Conservation (phyloP, 2,113 vertebrate species). For the Hipposideros armiger region DNA sequence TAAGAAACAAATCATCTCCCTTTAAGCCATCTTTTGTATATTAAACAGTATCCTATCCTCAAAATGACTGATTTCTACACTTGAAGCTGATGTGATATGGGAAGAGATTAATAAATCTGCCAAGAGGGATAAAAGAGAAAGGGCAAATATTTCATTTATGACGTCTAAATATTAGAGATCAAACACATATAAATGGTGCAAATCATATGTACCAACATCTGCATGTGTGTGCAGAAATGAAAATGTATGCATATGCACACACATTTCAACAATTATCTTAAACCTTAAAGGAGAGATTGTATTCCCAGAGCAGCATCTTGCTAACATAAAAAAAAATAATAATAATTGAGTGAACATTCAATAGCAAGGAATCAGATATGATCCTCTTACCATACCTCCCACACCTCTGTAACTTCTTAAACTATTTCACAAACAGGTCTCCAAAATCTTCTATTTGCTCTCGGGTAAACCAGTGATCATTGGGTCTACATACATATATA, state of each 20-base stretch:
- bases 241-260: background rate
- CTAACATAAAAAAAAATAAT: background rate
- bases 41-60: background rate
- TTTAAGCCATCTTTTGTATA: background rate
- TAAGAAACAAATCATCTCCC: background rate
- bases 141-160: slow-evolving; percentile 33
- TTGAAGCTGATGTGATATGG: background rate
- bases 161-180: background rate
- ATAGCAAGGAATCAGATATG: background rate
- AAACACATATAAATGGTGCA: background rate
- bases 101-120: slow-evolving; percentile 1
- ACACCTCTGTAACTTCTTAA: background rate
- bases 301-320: background rate
- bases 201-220: background rate
- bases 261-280: background rate
- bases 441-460: background rate
- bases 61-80: background rate
- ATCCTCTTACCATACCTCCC: background rate
- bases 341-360: background rate
- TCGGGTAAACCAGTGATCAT: background rate
- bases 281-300: background rate
- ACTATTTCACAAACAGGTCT: background rate
- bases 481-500: background rate
- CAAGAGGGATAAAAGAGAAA: background rate
- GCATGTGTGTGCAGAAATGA: background rate